Base-by-base conservation (phyloP, 2,113 vertebrate genomes). In the Collichthys lucidus region DNA sequence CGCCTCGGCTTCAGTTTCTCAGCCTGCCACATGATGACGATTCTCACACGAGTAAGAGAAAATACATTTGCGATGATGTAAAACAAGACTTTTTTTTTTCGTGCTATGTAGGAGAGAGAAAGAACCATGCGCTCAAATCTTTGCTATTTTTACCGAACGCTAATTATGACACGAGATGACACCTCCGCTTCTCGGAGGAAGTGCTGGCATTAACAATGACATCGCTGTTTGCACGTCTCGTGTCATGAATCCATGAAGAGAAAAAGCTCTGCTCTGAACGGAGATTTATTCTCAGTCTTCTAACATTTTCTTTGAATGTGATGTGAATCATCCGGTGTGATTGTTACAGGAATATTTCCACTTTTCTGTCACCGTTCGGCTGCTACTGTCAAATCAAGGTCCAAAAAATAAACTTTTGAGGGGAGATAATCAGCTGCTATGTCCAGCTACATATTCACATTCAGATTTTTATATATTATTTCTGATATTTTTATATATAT, bases 61-160 rank as follows among this genome's bases (percentile, higher is more conserved):
- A 74, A 17, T 11, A 29, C 11, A 46, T 26, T 64, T 6, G 56
- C 20, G 61, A 7, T 16, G 3, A 49, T 59, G 7, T 26, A 26
- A 26, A 26, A 26, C 64, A 79, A 66, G 64, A 83, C 46, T 77
- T 49, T 59, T 77, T 49, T 59, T 50, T 83, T 57, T 71, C n/a
- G 55, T 47, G 77, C 76, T 68, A 47, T 72, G 61, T 20, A 26
- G 26, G 42, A 73, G 81, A 74, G 70, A 42, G 11, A 77, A 56
- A 15, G 17, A 79, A 65, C 29, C 63, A 3, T 26, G 26, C 49
- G 74, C 74, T 79, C 7, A 70, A 17, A 50, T 61, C 46, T 71
- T 71, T 74, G 44, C 67, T 84, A 31, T 82, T 87, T 78, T 78
- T 72, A 20, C 46, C 50, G 49, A 86, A 87, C 74, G 63, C 74